These are phyloP conservation scores for rabbit (Oryctolagus cuniculus) DNA, from an alignment of 2,113 vertebrate genomes.

Conservation along the genomic window DNA sequence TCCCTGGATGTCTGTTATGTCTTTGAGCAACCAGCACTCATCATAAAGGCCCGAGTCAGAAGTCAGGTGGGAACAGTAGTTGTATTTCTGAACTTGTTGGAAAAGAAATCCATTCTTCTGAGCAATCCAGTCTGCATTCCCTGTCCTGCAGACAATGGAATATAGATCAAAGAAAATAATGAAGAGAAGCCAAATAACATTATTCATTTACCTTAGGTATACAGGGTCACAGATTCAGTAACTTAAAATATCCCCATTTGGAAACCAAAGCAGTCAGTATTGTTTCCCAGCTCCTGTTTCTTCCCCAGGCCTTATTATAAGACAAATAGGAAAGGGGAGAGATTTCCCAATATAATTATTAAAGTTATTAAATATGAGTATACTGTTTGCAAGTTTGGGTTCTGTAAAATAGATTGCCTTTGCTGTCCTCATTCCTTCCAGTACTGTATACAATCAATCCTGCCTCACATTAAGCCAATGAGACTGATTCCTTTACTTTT, in stretches of 20 bases:
- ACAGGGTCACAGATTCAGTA: conserved; percentile 66
- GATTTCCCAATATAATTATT: conserved; percentile 43
- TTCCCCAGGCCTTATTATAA: background rate
- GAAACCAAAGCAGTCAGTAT: background rate
- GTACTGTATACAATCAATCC: background rate
- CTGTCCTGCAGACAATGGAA: conserved; percentile 13
- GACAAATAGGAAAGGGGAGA: conserved; percentile 21
- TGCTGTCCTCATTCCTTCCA: background rate
- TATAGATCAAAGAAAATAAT: background rate
- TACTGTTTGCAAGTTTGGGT: background rate
- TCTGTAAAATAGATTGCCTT: conserved; percentile 14
- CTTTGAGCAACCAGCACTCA: background rate
- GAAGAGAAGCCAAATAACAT: conserved; percentile 51
- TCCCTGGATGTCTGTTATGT: background rate
- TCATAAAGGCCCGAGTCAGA: background rate
- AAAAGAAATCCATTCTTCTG: conserved; percentile 40
- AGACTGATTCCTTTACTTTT: background rate
- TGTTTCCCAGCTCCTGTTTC: background rate
- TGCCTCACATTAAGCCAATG: conserved; percentile 33
- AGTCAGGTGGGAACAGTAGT: background rate
- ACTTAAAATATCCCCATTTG: background rate
- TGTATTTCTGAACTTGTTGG: background rate
- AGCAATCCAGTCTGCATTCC: background rate
- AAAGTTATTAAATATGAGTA: conserved; percentile 3
- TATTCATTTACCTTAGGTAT: conserved; percentile 60